Conservation (phyloP, 2,113 vertebrate genomes). For the Crotalus horridus region DNA sequence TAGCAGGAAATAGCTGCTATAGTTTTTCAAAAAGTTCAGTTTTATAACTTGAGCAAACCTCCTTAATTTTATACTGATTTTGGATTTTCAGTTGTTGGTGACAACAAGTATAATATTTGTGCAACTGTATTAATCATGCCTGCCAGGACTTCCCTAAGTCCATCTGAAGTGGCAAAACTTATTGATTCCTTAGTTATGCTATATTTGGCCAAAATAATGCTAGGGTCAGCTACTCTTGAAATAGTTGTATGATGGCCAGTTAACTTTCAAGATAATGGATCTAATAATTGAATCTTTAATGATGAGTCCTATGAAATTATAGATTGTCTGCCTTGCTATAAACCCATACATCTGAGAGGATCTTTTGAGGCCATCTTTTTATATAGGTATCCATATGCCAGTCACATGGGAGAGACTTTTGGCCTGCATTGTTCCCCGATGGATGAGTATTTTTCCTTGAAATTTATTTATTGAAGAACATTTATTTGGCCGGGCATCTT, state of each 20-base stretch:
- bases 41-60: background rate
- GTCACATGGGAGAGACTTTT: background rate
- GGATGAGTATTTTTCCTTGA: background rate
- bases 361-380: background rate
- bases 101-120: background rate
- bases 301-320: background rate
- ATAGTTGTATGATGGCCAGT: background rate
- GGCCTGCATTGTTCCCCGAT: background rate
- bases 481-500: background rate
- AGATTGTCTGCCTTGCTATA: background rate
- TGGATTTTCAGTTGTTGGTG: background rate
- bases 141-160: background rate
- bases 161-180: background rate
- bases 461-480: background rate
- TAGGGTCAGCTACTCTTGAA: background rate
- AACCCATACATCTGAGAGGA: background rate
- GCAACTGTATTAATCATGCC: background rate
- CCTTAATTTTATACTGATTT: background rate
- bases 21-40: background rate
- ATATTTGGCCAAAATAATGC: background rate
- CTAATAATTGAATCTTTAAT: background rate
- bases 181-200: background rate
- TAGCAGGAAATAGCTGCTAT: background rate
- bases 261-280: background rate
- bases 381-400: background rate